Base-by-base conservation (phyloP, 64 coral and sea anemone genomes). In the Astreopora myriophthalma region DNA sequence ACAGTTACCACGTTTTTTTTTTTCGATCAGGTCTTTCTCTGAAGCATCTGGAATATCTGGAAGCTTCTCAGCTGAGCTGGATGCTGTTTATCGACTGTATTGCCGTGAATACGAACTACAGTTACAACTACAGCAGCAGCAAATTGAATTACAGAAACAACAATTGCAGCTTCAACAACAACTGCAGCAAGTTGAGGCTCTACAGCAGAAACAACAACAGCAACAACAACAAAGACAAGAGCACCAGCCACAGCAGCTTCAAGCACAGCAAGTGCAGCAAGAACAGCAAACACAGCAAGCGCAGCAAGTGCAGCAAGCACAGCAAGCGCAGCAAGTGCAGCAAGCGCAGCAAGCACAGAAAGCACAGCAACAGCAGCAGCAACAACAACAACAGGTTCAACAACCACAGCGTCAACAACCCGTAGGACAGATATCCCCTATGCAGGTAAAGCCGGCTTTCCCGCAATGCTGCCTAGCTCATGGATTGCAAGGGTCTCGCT, bases 21-120 rank as follows among this genome's bases (percentile, higher is more conserved):
- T 61, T 34, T 29, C 19, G 9, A 31, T 16, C 27, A 83, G 79
- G 79, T 83, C 79, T 38, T 83, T 83, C 57, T 83, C 79, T 6
- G 79, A 83, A 65, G 48, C 17, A 3, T 83, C 79, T 38, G 79
- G 79, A 36, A 55, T 83, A 11, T 92, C 90, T 2, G 79, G 84
- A 52, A 76, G 14, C 69, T 92, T 92, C 55, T 85, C 82, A 17
- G 92, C 87, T 12, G 95, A 97, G 63, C 62, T 97, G 19, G 95
- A 97, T 31, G 92, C 95, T n/a, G 95, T 97, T 0, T 97, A 94
- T 73, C 95, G 87, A 0, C 48, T 97, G 14, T 93, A 97, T 80
- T 97, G 92, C 65, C 65, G 87, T 65, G 95, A 97, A 75, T 97
- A 97, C 29, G 95, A 97, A 38, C 91, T 97, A 9, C 95, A 97